Percentiles rank a stretch among this genome's conserved stretches.
Evolutionary conservation across 2,797 vertebrate species (phyloP).

Genomic region (Myripristis jacobus): DNA sequence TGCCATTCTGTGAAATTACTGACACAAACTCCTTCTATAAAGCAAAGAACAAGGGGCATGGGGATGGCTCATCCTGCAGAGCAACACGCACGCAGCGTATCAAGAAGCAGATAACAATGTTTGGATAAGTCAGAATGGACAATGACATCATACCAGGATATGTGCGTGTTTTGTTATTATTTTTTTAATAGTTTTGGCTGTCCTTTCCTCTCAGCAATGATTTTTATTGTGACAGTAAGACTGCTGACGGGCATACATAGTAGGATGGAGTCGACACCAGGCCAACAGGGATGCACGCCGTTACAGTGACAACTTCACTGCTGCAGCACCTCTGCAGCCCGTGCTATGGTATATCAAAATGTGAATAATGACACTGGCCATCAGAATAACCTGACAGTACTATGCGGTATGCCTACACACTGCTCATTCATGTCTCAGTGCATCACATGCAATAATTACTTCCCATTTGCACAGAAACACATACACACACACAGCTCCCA

Average conservation of each 20-base stretch:
- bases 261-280: neutral
- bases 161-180: neutral
- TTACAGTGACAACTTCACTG: too few species aligned
- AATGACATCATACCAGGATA: neutral
- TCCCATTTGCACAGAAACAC: constrained; percentile 29
- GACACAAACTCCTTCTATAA: neutral
- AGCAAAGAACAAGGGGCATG: neutral
- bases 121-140: too few species aligned
- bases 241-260: neutral
- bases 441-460: constrained; percentile 41
- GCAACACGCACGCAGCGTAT: neutral
- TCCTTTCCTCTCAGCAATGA: too few species aligned
- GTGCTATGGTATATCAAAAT: neutral
- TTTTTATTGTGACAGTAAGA: neutral
- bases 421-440: constrained; percentile 15
- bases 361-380: constrained; percentile 26
- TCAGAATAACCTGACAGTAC: neutral
- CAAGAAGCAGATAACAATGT: neutral
- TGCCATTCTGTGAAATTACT: too few species aligned
- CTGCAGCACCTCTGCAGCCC: neutral
- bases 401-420: neutral
- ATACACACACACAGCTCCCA: constrained; percentile 5
- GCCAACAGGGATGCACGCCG: too few species aligned
- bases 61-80: neutral
- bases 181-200: constrained; percentile 1